These are phyloP conservation scores for Chaitophorus viminalis DNA, from an alignment of 2,888 invertebrate species.

Conservation along the genomic window DNA sequence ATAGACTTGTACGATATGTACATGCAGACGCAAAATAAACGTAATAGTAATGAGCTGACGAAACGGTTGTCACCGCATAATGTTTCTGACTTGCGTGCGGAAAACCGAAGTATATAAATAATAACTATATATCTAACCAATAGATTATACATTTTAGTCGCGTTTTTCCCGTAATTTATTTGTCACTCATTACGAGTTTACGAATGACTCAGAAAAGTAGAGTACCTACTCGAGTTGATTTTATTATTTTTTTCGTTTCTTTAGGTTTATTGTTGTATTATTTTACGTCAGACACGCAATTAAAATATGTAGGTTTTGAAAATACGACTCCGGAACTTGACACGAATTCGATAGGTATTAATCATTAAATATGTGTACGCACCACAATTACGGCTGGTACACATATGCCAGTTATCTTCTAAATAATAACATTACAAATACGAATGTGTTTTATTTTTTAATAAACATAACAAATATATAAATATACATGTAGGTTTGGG, in stretches of 20 bases:
- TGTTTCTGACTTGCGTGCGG: not conserved
- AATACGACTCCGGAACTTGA: not conserved
- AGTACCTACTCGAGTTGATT: not conserved
- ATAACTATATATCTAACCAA: not conserved
- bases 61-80: not conserved
- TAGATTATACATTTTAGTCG: not conserved
- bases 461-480: not conserved
- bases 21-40: too few relatives aligned
- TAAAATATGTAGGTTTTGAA: not conserved
- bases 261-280: not conserved
- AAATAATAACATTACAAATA: not conserved
- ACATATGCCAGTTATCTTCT: not conserved
- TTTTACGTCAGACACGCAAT: not conserved
- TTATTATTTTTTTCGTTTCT: not conserved
- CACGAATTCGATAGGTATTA: not conserved
- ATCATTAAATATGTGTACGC: too few relatives aligned
- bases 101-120: not conserved
- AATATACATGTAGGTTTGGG: not conserved
- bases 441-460: not conserved
- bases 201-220: not conserved
- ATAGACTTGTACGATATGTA: too few relatives aligned
- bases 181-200: too few relatives aligned
- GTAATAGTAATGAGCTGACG: not conserved
- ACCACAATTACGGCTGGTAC: not conserved
- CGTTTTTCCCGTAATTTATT: not conserved